phyloP scores from a whole-genome alignment of 1,140 invertebrate genomes.

The Amyelois transitella region DNA sequence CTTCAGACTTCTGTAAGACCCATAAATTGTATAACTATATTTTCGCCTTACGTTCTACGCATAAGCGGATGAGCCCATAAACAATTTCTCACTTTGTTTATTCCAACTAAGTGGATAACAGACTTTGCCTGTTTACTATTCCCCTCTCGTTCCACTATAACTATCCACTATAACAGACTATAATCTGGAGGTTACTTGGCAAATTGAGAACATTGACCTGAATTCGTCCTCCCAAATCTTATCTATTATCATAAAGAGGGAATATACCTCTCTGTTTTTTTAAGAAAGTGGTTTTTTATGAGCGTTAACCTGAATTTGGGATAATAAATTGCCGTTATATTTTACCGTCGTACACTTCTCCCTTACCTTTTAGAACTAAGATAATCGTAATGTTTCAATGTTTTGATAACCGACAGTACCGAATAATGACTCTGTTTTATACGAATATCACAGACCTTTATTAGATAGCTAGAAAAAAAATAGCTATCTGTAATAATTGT shows the following conservation, averaged over 20 bases:
- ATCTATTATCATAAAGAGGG: background rate
- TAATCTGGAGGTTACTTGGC: slow-evolving; percentile 3
- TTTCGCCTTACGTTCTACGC: background rate
- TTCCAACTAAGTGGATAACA: slow-evolving; percentile 25
- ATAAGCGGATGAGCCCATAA: slow-evolving; percentile 1
- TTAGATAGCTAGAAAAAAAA: no score
- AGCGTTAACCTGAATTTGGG: background rate
- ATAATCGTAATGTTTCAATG: no score
- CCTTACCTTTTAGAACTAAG: background rate
- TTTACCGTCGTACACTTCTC: background rate
- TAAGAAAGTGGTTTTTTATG: background rate
- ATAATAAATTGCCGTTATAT: no score
- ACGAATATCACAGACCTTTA: no score
- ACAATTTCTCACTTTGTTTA: slow-evolving; percentile 18
- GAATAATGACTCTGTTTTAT: no score
- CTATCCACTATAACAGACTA: background rate
- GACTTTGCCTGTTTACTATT: slow-evolving; percentile 29
- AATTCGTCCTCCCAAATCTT: background rate
- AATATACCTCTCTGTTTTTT: background rate
- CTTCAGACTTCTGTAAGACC: no score
- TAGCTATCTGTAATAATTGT: no score
- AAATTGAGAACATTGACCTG: slow-evolving; percentile 13
- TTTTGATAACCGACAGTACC: no score
- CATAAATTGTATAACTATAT: no score
- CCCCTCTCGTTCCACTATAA: slow-evolving; percentile 2